Conservation (phyloP, 64 coral and sea anemone species). For the Pocillopora damicornis region DNA sequence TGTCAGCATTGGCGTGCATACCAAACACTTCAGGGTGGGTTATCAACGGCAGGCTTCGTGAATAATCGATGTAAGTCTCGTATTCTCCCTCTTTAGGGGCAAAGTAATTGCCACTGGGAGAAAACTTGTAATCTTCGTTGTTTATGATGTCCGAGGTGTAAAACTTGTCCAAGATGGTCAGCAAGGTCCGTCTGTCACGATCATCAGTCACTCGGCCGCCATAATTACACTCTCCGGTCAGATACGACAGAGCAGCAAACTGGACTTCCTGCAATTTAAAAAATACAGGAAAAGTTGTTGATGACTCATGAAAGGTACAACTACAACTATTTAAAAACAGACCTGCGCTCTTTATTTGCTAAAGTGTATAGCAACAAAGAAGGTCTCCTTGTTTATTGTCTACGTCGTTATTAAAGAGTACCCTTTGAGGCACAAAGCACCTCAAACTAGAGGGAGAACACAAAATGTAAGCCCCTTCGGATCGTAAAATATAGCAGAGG, state of each 20-base stretch:
- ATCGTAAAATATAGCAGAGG: too few species aligned
- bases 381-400: too few species aligned
- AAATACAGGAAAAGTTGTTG: neutral
- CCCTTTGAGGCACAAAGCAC: too few species aligned
- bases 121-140: slow-evolving; percentile 74
- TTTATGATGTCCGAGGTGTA: slow-evolving; percentile 60
- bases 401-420: too few species aligned
- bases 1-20: slow-evolving; percentile 98
- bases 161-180: slow-evolving; percentile 93
- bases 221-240: slow-evolving; percentile 98
- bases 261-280: slow-evolving; percentile 77
- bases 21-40: slow-evolving; percentile 95
- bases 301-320: neutral
- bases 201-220: slow-evolving; percentile 98
- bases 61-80: slow-evolving; percentile 93
- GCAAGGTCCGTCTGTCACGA: slow-evolving; percentile 84
- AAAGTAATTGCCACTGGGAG: slow-evolving; percentile 87
- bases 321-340: neutral
- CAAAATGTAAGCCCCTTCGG: too few species aligned
- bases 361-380: too few species aligned
- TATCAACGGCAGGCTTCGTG: slow-evolving; percentile 72
- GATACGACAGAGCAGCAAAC: slow-evolving; percentile 78
- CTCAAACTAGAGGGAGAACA: too few species aligned
- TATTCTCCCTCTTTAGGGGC: slow-evolving; percentile 86
- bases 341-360: too few species aligned